These are phyloP conservation scores for Cynoglossus semilaevis DNA, from an alignment of 2,113 vertebrate genomes.

Conservation along the genomic window DNA sequence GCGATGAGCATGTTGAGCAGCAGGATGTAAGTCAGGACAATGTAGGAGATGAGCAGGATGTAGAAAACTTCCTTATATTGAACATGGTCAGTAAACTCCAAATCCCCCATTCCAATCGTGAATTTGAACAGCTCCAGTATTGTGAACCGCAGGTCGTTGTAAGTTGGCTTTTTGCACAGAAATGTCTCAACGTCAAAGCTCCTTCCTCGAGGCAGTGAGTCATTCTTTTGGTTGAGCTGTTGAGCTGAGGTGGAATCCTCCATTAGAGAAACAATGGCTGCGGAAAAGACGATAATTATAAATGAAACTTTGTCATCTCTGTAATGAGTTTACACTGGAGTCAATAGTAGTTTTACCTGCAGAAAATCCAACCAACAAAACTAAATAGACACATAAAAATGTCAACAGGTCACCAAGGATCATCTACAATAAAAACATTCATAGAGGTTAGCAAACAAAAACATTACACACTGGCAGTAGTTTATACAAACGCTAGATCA, in stretches of 20 bases:
- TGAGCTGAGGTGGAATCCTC: conserved; percentile 7
- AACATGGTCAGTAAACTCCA: conserved; percentile 87
- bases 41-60: conserved; percentile 84
- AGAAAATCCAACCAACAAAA: conserved; percentile 91
- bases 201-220: not conserved
- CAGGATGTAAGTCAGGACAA: conserved; percentile 91
- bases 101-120: conserved; percentile 91
- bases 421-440: conserved; percentile 70
- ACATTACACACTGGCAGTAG: too few relatives aligned
- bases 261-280: conserved; percentile 86
- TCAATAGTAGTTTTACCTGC: conserved; percentile 73
- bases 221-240: not conserved
- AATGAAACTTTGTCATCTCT: not conserved
- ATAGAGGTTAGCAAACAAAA: too few relatives aligned
- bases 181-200: not conserved
- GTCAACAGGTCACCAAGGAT: conserved; percentile 86
- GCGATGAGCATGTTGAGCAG: conserved; percentile 94
- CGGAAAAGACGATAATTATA: not conserved
- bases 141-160: conserved; percentile 82
- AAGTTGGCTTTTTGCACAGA: conserved; percentile 52
- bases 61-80: conserved; percentile 86
- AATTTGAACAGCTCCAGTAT: conserved; percentile 92
- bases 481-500: too few relatives aligned
- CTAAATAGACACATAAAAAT: conserved; percentile 85
- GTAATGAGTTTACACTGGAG: not conserved